Evolutionary conservation across 1,140 invertebrate species (phyloP).

Genomic region (Galendromus occidentalis): DNA sequence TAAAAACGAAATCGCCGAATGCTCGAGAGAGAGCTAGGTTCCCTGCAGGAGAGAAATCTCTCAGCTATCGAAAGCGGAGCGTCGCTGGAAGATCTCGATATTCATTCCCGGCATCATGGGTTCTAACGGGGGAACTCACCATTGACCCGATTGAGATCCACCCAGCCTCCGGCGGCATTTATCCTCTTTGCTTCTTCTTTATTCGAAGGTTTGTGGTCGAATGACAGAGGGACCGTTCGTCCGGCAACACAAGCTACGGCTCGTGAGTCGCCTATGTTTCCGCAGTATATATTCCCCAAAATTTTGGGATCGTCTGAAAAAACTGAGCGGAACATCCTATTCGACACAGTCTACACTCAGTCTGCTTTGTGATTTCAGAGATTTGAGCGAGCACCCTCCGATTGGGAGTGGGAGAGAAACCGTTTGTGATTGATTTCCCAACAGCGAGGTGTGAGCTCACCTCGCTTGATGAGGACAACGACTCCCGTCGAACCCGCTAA

Average conservation of each 20-base stretch:
- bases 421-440: too few species aligned
- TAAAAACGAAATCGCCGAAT: slow-evolving; percentile 91
- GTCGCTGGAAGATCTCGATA: too few species aligned
- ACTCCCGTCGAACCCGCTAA: slow-evolving; percentile 86
- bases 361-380: too few species aligned
- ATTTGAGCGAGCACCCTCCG: too few species aligned
- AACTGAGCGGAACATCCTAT: background rate
- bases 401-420: too few species aligned
- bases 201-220: slow-evolving; percentile 85
- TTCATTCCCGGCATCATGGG: too few species aligned
- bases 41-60: too few species aligned
- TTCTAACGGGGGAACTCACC: too few species aligned
- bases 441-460: too few species aligned
- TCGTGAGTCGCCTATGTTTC: slow-evolving; percentile 87
- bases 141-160: slow-evolving; percentile 90
- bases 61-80: too few species aligned
- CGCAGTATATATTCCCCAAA: slow-evolving; percentile 29
- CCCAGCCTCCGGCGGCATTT: slow-evolving; percentile 74
- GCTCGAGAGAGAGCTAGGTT: slow-evolving; percentile 88
- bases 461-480: slow-evolving; percentile 46
- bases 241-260: slow-evolving; percentile 54
- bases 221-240: slow-evolving; percentile 44
- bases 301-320: background rate
- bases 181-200: slow-evolving; percentile 65
- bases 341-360: too few species aligned